Conservation (phyloP, 2,113 vertebrate species). For the Columbina picui region DNA sequence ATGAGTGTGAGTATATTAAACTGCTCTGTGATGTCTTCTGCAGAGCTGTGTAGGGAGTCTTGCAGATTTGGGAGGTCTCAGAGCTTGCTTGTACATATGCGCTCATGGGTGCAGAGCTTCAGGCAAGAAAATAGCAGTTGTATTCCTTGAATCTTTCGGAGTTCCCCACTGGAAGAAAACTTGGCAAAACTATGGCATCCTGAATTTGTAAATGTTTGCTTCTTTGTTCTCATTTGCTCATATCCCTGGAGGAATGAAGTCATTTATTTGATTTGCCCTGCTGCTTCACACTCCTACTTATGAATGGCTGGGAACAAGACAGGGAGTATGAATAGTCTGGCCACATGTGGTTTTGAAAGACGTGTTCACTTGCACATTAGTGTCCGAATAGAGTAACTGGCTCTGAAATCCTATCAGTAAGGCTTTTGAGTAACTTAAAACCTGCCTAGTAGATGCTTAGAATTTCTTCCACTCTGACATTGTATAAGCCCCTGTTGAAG, state of each 20-base stretch:
- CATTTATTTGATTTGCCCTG: constrained; percentile 34
- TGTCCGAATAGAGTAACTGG: constrained; percentile 4
- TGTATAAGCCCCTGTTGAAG: constrained; percentile 40
- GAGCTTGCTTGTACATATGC: neutral
- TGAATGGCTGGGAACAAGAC: constrained; percentile 48
- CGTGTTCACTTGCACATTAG: constrained; percentile 8
- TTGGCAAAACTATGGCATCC: constrained; percentile 6
- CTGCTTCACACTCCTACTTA: neutral
- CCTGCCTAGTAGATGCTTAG: constrained; percentile 32
- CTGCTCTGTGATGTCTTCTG: neutral
- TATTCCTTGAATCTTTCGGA: neutral
- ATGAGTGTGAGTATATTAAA: neutral
- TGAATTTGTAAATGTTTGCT: constrained; percentile 26
- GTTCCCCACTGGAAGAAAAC: neutral
- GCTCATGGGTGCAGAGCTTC: neutral
- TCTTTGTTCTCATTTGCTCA: constrained; percentile 33
- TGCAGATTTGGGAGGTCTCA: neutral
- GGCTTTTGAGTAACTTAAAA: constrained; percentile 17
- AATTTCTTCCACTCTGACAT: constrained; percentile 67
- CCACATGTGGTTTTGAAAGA: constrained; percentile 28
- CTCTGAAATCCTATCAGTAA: constrained; percentile 40
- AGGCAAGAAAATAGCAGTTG: neutral
- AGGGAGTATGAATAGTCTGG: constrained; percentile 25
- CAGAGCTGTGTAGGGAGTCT: neutral
- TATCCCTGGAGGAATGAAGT: constrained; percentile 45